A percentile compares a stretch with the other conserved stretches of the same genome.
Evolutionary conservation across 2,797 vertebrate genomes (phyloP).

Genomic region (Salmo trutta): DNA sequence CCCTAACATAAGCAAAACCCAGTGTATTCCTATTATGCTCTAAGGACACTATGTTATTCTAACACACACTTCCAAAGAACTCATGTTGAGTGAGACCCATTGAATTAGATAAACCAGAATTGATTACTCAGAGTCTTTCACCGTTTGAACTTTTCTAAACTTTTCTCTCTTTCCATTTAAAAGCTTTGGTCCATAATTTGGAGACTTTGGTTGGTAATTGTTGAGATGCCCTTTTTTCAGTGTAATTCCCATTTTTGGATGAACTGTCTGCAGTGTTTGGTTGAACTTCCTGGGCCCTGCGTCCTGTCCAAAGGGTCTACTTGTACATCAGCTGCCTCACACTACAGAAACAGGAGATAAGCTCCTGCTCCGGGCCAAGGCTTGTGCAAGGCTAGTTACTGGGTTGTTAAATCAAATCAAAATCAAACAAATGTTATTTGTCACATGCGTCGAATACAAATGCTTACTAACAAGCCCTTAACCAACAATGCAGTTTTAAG

Average conservation of each 20-base stretch:
- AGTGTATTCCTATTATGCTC: conserved; percentile 57
- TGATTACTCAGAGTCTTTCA: conserved; percentile 45
- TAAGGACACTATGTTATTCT: conserved; percentile 52
- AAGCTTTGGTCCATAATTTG: conserved; percentile 46
- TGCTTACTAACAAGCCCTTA: too few species aligned
- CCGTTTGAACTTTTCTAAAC: conserved; percentile 47
- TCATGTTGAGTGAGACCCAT: conserved; percentile 46
- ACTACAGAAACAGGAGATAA: too few species aligned
- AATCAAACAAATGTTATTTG: too few species aligned
- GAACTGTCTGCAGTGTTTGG: conserved; percentile 46
- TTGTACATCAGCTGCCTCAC: too few species aligned
- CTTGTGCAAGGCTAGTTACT: too few species aligned
- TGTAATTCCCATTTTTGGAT: conserved; percentile 19
- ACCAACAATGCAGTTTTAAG: too few species aligned
- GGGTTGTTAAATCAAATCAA: too few species aligned
- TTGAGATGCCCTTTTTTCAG: neutral
- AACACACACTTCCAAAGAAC: conserved; percentile 40
- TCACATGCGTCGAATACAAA: too few species aligned
- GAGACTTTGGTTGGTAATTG: neutral
- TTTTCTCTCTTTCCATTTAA: conserved; percentile 48
- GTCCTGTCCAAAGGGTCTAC: too few species aligned
- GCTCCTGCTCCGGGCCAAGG: conserved; percentile 37
- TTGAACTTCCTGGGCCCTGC: conserved; percentile 36
- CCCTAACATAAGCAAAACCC: conserved; percentile 53
- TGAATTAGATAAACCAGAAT: conserved; percentile 59